phyloP scores from a whole-genome alignment of 2,888 invertebrate species.

The Schrankia costaestrigalis region DNA sequence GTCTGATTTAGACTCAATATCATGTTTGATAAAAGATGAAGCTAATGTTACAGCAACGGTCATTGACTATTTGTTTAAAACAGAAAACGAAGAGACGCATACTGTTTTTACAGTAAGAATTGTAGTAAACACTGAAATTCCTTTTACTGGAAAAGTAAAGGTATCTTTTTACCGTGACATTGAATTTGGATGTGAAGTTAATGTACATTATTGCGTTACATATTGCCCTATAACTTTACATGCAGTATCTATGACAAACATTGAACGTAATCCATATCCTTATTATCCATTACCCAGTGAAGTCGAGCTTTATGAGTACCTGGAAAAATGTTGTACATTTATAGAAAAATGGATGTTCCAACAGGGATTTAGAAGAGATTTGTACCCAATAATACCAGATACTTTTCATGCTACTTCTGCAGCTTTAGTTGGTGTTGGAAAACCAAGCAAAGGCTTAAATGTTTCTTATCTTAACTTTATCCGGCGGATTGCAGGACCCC shows the following conservation, averaged over 20 bases:
- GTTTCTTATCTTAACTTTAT: constrained; percentile 66
- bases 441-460: constrained; percentile 60
- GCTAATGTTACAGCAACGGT: constrained; percentile 44
- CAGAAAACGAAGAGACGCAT: constrained; percentile 27
- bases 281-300: constrained; percentile 57
- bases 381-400: constrained; percentile 68
- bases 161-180: constrained; percentile 51
- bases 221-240: constrained; percentile 65
- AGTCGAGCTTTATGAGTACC: constrained; percentile 49
- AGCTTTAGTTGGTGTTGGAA: constrained; percentile 43
- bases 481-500: constrained; percentile 64
- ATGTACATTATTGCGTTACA: constrained; percentile 61
- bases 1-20: constrained; percentile 45
- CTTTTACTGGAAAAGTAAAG: constrained; percentile 40
- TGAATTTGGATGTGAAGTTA: constrained; percentile 61
- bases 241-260: constrained; percentile 36
- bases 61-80: constrained; percentile 27
- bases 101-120: constrained; percentile 53
- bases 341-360: constrained; percentile 73
- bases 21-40: constrained; percentile 50
- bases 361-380: constrained; percentile 72
- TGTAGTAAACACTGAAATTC: constrained; percentile 35
- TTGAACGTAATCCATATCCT: constrained; percentile 60
- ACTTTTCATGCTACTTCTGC: constrained; percentile 65
- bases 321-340: constrained; percentile 53